Conservation (phyloP, 2,797 vertebrate genomes). For the Onychomys torridus region DNA sequence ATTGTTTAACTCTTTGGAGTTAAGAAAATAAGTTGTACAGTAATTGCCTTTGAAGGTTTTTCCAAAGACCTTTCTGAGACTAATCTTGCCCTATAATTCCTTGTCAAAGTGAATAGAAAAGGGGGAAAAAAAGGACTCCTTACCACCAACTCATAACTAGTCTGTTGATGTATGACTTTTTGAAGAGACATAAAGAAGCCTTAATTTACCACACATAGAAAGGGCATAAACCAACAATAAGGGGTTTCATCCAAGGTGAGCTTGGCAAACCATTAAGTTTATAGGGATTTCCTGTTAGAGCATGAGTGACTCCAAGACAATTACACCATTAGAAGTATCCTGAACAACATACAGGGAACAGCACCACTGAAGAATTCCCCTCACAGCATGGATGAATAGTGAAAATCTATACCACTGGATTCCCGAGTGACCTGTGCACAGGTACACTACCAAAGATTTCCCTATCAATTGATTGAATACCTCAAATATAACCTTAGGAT, state of each 20-base stretch:
- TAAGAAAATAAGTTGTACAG: slow-evolving; percentile 2
- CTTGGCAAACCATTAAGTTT: neutral
- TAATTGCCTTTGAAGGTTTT: neutral
- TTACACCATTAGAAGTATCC: neutral
- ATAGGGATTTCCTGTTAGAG: neutral
- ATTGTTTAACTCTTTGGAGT: neutral
- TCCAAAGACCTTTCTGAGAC: neutral
- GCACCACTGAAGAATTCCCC: neutral
- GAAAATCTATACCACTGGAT: neutral
- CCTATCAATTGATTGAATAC: neutral
- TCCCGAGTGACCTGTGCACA: neutral
- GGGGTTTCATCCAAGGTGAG: neutral
- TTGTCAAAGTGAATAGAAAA: neutral
- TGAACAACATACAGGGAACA: neutral
- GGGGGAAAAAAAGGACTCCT: neutral
- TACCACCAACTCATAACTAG: neutral
- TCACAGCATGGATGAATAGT: neutral
- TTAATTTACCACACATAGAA: neutral
- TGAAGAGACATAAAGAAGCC: neutral
- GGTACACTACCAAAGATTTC: neutral
- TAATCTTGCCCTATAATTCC: neutral
- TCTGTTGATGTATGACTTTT: neutral
- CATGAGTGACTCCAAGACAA: neutral
- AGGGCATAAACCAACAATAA: neutral
- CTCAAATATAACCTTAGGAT: neutral